Conservation (phyloP, 1,140 invertebrate species). For the Pantala flavescens region DNA sequence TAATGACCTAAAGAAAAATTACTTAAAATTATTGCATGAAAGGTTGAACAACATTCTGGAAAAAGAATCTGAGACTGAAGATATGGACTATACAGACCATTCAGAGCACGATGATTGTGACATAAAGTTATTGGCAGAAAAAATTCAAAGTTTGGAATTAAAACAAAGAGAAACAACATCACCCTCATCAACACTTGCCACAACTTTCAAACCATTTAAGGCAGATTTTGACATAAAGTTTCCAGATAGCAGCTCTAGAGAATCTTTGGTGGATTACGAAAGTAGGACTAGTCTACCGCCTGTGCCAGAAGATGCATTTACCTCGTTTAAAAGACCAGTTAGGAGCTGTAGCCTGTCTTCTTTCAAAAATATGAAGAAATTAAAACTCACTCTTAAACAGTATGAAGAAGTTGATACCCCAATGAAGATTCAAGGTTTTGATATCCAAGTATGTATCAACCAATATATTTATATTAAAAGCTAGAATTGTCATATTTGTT, state of each 20-base stretch:
- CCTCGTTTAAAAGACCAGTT: conserved; percentile 30
- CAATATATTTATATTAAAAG: not conserved
- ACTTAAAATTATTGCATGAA: conserved; percentile 28
- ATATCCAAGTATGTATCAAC: not conserved
- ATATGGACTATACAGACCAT: conserved; percentile 21
- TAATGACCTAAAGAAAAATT: conserved; percentile 16
- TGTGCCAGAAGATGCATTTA: conserved; percentile 36
- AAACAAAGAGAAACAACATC: conserved; percentile 25
- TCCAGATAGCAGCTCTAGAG: conserved; percentile 34
- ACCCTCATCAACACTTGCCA: conserved; percentile 21
- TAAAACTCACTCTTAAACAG: not conserved
- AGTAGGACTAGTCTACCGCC: conserved; percentile 33
- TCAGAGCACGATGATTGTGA: conserved; percentile 5
- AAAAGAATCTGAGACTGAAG: conserved; percentile 26
- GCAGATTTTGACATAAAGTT: conserved; percentile 35
- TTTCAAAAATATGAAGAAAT: conserved; percentile 33
- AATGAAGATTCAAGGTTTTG: not conserved
- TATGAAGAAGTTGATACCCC: not conserved
- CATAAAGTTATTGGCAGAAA: conserved; percentile 24
- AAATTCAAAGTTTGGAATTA: conserved; percentile 30
- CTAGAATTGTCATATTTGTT: not conserved
- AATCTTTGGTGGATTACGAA: conserved; percentile 34
- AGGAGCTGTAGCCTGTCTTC: conserved; percentile 33
- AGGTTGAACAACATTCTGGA: conserved; percentile 28
- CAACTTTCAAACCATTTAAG: conserved; percentile 27